Evolutionary conservation across 2,113 vertebrate genomes (phyloP).

Genomic region (Salvator merianae): DNA sequence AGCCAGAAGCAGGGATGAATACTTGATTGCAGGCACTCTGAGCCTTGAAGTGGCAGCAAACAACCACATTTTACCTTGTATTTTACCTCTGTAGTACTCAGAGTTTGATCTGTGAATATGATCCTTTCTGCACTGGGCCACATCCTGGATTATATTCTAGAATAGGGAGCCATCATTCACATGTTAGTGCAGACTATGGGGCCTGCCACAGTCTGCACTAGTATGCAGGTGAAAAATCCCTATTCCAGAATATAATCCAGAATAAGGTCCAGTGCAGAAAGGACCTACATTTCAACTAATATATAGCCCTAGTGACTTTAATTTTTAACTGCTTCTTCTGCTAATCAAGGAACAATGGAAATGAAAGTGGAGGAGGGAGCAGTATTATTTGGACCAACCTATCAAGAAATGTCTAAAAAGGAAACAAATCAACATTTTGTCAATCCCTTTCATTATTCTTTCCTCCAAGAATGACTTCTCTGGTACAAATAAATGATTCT

Average conservation of each 20-base stretch:
- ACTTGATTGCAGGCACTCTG: too few species aligned
- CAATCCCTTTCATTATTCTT: constrained; percentile 5
- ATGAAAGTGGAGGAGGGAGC: constrained; percentile 16
- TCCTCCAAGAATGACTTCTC: constrained; percentile 18
- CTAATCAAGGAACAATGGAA: not conserved
- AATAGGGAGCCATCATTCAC: too few species aligned
- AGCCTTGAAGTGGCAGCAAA: too few species aligned
- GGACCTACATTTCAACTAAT: not conserved
- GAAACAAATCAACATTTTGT: not conserved
- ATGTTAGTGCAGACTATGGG: too few species aligned
- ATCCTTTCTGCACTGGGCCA: too few species aligned
- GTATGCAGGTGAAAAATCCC: too few species aligned
- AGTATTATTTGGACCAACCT: constrained; percentile 1
- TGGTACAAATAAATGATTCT: constrained; percentile 3
- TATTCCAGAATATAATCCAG: too few species aligned
- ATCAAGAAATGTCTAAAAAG: not conserved
- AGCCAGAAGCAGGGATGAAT: too few species aligned
- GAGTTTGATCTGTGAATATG: not conserved
- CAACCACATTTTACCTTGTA: not conserved
- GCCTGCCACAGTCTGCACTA: too few species aligned
- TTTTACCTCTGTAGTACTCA: too few species aligned
- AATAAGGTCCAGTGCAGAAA: too few species aligned
- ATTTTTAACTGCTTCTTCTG: not conserved
- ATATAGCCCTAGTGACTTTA: not conserved
- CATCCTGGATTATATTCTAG: too few species aligned